Percentiles rank a stretch among this genome's conserved stretches.
phyloP scores from a whole-genome alignment of 2,888 invertebrate genomes.

The Gnatocerus cornutus region DNA sequence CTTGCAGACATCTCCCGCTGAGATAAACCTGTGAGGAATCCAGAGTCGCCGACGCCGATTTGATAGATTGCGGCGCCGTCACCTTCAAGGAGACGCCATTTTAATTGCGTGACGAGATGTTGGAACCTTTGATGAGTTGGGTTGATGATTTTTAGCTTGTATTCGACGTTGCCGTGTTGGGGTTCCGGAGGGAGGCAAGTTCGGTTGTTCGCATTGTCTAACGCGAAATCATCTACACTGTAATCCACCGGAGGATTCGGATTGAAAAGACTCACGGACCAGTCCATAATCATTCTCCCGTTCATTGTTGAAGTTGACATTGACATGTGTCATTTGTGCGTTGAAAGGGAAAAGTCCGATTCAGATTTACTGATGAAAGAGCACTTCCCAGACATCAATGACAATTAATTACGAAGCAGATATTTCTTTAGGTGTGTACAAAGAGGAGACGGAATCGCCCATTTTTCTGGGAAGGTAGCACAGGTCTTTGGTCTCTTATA shows the following conservation, averaged over 20 bases:
- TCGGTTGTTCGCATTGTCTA: conserved; percentile 73
- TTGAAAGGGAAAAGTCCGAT: conserved; percentile 4
- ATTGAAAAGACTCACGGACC: conserved; percentile 87
- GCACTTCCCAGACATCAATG: conserved; percentile 11
- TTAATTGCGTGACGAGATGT: conserved; percentile 96
- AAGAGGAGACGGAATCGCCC: neutral
- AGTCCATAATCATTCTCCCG: conserved; percentile 78
- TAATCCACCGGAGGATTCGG: conserved; percentile 73
- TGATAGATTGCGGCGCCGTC: conserved; percentile 98
- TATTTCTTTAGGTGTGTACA: conserved; percentile 8
- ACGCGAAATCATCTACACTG: conserved; percentile 71
- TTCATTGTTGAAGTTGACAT: conserved; percentile 5
- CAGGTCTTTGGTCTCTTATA: neutral
- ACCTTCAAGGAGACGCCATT: conserved; percentile 97
- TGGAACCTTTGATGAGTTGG: conserved; percentile 93
- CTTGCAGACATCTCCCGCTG: conserved; percentile 90
- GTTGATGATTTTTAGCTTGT: conserved; percentile 94
- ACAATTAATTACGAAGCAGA: conserved; percentile 12
- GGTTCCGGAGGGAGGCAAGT: conserved; percentile 89
- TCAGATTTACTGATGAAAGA: conserved; percentile 13
- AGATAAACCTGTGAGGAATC: conserved; percentile 88
- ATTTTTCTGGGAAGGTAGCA: neutral
- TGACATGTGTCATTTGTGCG: neutral
- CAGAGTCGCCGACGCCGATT: conserved; percentile 94
- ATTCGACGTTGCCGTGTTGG: conserved; percentile 95